phyloP scores from a whole-genome alignment of 2,113 vertebrate genomes.

The Polypterus bichir region DNA sequence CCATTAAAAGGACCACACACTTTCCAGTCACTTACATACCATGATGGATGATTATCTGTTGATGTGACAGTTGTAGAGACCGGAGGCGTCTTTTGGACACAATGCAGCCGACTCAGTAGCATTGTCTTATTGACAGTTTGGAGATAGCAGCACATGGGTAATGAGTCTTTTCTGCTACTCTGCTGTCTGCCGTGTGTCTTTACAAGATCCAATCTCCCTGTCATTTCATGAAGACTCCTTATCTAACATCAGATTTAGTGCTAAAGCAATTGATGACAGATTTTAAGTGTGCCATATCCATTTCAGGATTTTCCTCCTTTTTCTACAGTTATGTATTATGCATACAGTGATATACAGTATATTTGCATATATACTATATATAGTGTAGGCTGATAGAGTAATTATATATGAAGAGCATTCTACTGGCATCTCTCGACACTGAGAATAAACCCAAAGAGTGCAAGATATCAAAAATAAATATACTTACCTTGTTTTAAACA shows the following conservation, averaged over 20 bases:
- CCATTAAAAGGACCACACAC: slow-evolving; percentile 92
- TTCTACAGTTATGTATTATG: no score
- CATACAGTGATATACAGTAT: no score
- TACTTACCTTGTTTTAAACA: no score
- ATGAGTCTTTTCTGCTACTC: slow-evolving; percentile 69
- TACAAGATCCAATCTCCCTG: slow-evolving; percentile 33
- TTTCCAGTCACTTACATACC: slow-evolving; percentile 75
- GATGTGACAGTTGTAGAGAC: slow-evolving; percentile 72
- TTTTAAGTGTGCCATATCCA: no score
- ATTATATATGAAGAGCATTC: no score
- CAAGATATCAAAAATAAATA: no score
- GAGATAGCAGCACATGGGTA: slow-evolving; percentile 73
- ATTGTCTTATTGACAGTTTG: slow-evolving; percentile 72
- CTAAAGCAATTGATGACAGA: no score
- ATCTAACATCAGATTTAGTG: slow-evolving; percentile 13
- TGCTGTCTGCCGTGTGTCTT: slow-evolving; percentile 46
- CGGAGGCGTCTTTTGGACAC: slow-evolving; percentile 55
- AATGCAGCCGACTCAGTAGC: slow-evolving; percentile 62
- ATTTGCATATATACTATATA: no score
- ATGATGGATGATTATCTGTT: slow-evolving; percentile 92
- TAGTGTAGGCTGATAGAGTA: no score
- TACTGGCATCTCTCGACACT: no score
- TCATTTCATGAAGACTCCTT: slow-evolving; percentile 18
- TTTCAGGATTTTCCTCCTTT: no score
- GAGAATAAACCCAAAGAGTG: no score